phyloP scores from a whole-genome alignment of 2,888 invertebrate genomes.

The Thymelicus sylvestris region DNA sequence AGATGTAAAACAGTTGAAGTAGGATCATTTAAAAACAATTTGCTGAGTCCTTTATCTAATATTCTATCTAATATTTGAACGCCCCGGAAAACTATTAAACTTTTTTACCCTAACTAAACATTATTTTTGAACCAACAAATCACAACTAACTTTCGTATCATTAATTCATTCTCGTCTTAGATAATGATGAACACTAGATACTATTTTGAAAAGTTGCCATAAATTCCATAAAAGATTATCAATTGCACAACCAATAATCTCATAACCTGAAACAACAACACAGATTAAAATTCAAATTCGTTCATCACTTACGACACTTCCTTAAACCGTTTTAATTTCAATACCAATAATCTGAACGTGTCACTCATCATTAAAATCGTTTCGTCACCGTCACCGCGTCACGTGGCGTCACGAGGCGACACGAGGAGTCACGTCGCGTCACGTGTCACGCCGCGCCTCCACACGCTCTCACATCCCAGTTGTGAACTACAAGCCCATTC shows the following conservation, averaged over 20 bases:
- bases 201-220: neutral
- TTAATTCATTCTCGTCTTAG: too few relatives aligned
- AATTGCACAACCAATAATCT: neutral
- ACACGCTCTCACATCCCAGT: constrained; percentile 30
- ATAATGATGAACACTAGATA: too few relatives aligned
- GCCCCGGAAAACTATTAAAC: too few relatives aligned
- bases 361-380: constrained; percentile 22
- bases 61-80: too few relatives aligned
- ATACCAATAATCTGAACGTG: constrained; percentile 17
- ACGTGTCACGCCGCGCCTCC: neutral
- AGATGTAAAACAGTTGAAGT: too few relatives aligned
- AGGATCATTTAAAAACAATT: too few relatives aligned
- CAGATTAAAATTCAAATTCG: neutral
- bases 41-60: too few relatives aligned
- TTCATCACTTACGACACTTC: constrained; percentile 3
- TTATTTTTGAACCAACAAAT: too few relatives aligned
- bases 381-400: constrained; percentile 12
- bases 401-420: too few relatives aligned
- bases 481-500: constrained; percentile 56
- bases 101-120: too few relatives aligned
- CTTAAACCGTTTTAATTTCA: constrained; percentile 28
- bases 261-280: neutral
- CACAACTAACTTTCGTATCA: too few relatives aligned
- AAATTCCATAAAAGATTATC: neutral
- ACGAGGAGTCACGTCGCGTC: too few relatives aligned